Conservation (phyloP, 2,113 vertebrate genomes). For the Sander vitreus region DNA sequence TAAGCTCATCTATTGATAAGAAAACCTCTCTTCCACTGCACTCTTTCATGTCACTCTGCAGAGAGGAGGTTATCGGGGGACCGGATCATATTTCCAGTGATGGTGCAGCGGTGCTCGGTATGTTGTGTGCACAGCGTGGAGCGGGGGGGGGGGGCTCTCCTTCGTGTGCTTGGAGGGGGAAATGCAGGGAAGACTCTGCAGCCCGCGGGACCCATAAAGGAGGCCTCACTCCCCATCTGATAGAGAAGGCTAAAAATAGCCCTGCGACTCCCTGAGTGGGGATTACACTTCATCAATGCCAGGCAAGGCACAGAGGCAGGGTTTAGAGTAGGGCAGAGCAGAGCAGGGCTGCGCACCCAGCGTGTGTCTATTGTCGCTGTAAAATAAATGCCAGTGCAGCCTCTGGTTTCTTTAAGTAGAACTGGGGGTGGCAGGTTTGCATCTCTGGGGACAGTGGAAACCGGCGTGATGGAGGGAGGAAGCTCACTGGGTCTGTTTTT, state of each 20-base stretch:
- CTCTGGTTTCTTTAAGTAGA: slow-evolving; percentile 1
- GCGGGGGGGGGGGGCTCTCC: not conserved
- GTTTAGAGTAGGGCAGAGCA: slow-evolving; percentile 9
- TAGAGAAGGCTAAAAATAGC: slow-evolving; percentile 79
- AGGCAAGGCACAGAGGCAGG: slow-evolving; percentile 56
- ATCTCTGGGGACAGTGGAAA: not conserved
- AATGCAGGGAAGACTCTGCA: slow-evolving; percentile 42
- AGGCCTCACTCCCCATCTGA: slow-evolving; percentile 54
- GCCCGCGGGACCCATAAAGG: slow-evolving; percentile 47
- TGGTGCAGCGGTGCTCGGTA: not conserved
- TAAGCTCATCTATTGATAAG: slow-evolving; percentile 35
- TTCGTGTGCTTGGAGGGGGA: not conserved
- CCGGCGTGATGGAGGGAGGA: not conserved
- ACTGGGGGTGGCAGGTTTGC: slow-evolving; percentile 1
- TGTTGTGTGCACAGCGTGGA: not conserved
- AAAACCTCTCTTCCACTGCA: not conserved
- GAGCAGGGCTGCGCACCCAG: slow-evolving; percentile 5
- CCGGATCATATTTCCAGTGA: not conserved
- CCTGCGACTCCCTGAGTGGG: slow-evolving; percentile 65
- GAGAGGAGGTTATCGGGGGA: not conserved
- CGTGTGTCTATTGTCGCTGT: slow-evolving; percentile 14
- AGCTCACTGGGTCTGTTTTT: not conserved
- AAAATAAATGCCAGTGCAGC: slow-evolving; percentile 15
- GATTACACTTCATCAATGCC: slow-evolving; percentile 79
- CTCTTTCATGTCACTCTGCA: not conserved